Base-by-base conservation (phyloP, 2,797 vertebrate species). In the Hozukius guyotensis region DNA sequence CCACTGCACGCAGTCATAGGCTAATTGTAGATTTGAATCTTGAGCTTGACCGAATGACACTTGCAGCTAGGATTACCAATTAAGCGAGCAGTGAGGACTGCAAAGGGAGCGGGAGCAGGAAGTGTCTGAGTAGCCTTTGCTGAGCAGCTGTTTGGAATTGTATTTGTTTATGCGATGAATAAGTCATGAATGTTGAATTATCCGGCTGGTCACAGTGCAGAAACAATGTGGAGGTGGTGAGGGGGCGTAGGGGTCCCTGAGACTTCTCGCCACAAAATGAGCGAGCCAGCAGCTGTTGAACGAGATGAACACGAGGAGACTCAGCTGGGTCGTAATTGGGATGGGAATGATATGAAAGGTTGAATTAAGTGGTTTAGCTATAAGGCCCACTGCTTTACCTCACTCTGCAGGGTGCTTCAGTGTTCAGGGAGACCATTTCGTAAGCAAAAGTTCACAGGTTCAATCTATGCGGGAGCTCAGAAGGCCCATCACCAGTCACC, bases 21-120 rank as follows among this genome's bases (percentile, higher is more conserved):
- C 78, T 93, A 91, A 93, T 92, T 93, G 92, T 81, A 78, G 82
- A 90, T 91, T 90, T 88, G 80, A 88, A 91, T 90, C 75, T 80
- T 42, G 66, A 83, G 81, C 72, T 65, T 80, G 87, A 88, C 89
- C 86, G 65, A 76, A 70, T 85, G 89, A 88, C 87, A 87, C 80
- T 62, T 4, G 79, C 78, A 81, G 83, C 76, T 29, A 53, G 52
- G 89, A 90, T 91, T 90, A 86, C 77, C 85, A 93, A 93, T 90
- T 89, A 95, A 75, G 75, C 4, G 12, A 84, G 56, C 63, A 11
- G 34, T 0, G 78, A 74, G 71, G 77, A 63, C 29, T 27, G 80
- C 65, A 65, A 31, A 56, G 69, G 57, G 74, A 80, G 59, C 11
- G 32, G 57, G 77, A 49, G 78, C 62, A 57, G 72, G 67, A 81